Evolutionary conservation across 2,113 vertebrate species (phyloP), one percentile per base, ranked within the genome.

Genomic region (Heliornis fulica): DNA sequence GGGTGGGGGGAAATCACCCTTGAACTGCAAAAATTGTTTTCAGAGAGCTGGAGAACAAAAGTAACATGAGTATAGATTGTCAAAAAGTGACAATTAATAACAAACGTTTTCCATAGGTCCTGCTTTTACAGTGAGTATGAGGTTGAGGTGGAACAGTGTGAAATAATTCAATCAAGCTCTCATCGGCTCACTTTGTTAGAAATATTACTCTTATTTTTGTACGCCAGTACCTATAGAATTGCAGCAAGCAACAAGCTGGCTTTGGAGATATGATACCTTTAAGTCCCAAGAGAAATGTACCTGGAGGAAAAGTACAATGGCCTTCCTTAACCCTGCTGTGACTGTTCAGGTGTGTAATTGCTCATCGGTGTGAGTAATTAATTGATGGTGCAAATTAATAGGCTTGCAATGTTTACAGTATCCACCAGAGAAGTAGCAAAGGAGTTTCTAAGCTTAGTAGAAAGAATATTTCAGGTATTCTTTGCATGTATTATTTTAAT

Each of bases 211-310:
- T 34, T 41, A 8, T 43, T 46, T 9, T 38, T 36, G 7, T 25
- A 45, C 48, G 61, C 4, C 21, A 36, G 11, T 5, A 5, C 5
- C 34, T 7, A 51, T 32, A 20, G 57, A 87, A 80, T 12, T 54
- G 81, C 48, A 45, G 40, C n/a, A 31, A 83, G 20, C 11, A 45
- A 4, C 1, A 2, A 4, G 23, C 50, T 34, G 25, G 31, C 13
- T 28, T 69, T 41, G 31, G 41, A 0, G 5, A 31, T 38, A 38
- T 36, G 50, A 15, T 10, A 5, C 14, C 45, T 82, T 29, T 3
- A 68, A 72, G 72, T 6, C 11, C 25, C 0, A 1, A 68, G 45
- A 60, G 43, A 25, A 38, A 11, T 0, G 4, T 10, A 50, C 45
- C 75, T 61, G 31, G 43, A 88, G 66, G 51, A 92, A 12, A 32